phyloP scores from a whole-genome alignment of 2,888 invertebrate species.

The Cremastinae sp. region DNA sequence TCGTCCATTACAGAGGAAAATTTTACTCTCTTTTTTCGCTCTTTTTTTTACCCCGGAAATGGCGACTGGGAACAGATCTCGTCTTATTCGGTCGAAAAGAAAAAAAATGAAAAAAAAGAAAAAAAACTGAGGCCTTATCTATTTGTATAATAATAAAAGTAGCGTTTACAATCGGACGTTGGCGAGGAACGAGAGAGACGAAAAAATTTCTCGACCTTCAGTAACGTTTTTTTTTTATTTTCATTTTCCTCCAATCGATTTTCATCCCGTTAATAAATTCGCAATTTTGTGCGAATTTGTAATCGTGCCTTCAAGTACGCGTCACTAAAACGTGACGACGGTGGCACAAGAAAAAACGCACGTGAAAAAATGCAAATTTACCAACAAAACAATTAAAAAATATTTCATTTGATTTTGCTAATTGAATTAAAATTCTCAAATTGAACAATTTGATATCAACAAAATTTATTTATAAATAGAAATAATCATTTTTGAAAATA shows the following conservation, averaged over 20 bases:
- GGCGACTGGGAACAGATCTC: constrained; percentile 68
- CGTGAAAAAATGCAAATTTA: constrained; percentile 44
- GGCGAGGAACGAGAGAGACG: constrained; percentile 68
- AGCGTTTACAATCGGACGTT: constrained; percentile 72
- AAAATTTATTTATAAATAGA: too few species aligned
- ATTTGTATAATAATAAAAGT: constrained; percentile 75
- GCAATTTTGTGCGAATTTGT: constrained; percentile 9
- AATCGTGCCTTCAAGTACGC: constrained; percentile 25
- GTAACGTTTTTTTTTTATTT: background rate
- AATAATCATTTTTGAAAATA: background rate
- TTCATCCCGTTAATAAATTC: constrained; percentile 1
- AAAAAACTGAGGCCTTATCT: constrained; percentile 75
- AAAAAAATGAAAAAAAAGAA: constrained; percentile 53
- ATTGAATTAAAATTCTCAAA: too few species aligned
- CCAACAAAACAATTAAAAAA: background rate
- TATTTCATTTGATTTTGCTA: too few species aligned
- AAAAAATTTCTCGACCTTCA: constrained; percentile 33
- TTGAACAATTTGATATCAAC: too few species aligned
- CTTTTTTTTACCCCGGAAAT: background rate
- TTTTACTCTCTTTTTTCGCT: background rate
- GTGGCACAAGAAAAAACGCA: constrained; percentile 36
- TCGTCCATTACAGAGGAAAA: background rate
- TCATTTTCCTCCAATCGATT: background rate
- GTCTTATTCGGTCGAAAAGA: constrained; percentile 72
- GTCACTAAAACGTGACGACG: constrained; percentile 59